Conservation (phyloP, 2,888 invertebrate species). For the Meteorus colon region DNA sequence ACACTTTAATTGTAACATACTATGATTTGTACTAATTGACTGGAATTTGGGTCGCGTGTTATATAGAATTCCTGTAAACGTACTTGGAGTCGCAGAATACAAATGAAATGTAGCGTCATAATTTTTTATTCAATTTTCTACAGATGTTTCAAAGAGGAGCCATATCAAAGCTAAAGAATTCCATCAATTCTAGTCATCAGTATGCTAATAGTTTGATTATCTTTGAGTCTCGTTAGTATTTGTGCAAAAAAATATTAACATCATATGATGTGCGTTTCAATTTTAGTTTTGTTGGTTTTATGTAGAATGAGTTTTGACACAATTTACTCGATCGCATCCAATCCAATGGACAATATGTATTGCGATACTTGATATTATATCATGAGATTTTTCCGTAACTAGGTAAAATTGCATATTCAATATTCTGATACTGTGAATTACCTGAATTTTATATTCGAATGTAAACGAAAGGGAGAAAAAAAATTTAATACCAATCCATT, state of each 20-base stretch:
- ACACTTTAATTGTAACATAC: neutral
- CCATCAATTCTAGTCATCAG: conserved; percentile 24
- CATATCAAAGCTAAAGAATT: neutral
- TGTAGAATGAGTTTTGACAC: neutral
- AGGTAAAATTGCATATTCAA: neutral
- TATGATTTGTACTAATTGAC: neutral
- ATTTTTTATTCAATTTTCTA: neutral
- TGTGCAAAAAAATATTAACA: neutral
- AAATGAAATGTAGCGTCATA: neutral
- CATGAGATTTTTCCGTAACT: neutral
- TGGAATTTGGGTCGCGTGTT: neutral
- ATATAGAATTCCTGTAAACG: neutral
- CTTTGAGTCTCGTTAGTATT: neutral
- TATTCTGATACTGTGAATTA: neutral
- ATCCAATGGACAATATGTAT: neutral
- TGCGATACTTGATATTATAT: neutral
- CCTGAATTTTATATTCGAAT: neutral
- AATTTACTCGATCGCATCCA: neutral
- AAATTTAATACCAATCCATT: neutral
- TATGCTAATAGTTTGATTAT: neutral
- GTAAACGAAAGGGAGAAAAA: neutral
- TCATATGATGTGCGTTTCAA: neutral
- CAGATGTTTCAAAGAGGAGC: neutral
- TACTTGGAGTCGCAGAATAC: neutral
- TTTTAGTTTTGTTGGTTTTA: neutral